These are phyloP conservation scores for Isurus oxyrinchus DNA, from an alignment of 2,113 vertebrate genomes.

Conservation along the genomic window DNA sequence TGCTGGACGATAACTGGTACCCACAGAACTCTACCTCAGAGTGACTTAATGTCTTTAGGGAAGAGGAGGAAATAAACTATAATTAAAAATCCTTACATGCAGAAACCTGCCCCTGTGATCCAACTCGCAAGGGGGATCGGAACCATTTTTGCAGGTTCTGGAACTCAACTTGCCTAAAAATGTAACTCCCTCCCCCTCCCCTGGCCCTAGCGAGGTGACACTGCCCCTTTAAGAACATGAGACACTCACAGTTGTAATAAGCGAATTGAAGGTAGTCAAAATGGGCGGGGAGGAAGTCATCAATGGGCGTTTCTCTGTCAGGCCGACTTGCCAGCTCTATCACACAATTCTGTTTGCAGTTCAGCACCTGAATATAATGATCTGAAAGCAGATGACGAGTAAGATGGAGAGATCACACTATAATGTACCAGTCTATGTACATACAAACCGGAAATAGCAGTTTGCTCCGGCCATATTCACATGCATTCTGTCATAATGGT, in stretches of 20 bases:
- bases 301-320: conserved; percentile 70
- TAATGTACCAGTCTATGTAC: not conserved
- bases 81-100: not conserved
- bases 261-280: conserved; percentile 97
- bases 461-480: not conserved
- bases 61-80: not conserved
- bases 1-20: too few relatives aligned
- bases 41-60: too few relatives aligned
- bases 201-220: not conserved
- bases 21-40: not conserved
- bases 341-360: conserved; percentile 84
- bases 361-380: conserved; percentile 84
- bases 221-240: not conserved
- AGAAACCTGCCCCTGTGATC: not conserved
- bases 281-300: conserved; percentile 83
- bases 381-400: conserved; percentile 57
- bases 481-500: not conserved
- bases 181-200: not conserved
- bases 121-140: not conserved
- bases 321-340: conserved; percentile 71
- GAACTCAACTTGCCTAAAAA: not conserved
- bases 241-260: conserved; percentile 85
- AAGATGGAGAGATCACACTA: not conserved
- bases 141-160: not conserved
- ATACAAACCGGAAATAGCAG: not conserved